A percentile compares a stretch with the other conserved stretches of the same genome.
phyloP scores from a whole-genome alignment of 2,888 invertebrate genomes.

The Vandiemenella viatica region DNA sequence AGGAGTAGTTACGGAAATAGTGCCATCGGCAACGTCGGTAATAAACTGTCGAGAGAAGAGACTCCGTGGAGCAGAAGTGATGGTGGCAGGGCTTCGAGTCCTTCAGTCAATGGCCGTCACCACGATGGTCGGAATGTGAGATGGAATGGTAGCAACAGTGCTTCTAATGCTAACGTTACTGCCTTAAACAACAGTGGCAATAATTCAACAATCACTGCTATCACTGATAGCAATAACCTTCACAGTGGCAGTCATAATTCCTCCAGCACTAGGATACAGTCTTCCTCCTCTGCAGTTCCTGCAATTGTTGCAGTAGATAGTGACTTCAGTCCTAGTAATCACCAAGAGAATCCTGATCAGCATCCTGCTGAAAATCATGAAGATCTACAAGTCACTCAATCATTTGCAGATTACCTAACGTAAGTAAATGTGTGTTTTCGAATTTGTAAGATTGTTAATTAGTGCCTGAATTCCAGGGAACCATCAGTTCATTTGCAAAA shows the following conservation, averaged over 20 bases:
- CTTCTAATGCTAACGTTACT: no score
- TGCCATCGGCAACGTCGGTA: neutral
- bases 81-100: no score
- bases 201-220: no score
- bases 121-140: conserved; percentile 12
- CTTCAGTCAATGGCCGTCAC: no score
- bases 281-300: no score
- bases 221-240: no score
- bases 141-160: conserved; percentile 12
- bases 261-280: no score
- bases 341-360: conserved; percentile 23
- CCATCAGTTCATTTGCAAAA: no score
- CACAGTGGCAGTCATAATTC: no score
- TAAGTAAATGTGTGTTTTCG: conserved; percentile 26
- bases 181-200: neutral
- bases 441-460: neutral
- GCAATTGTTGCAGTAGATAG: neutral
- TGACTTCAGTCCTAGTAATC: conserved; percentile 29
- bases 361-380: conserved; percentile 18
- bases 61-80: conserved; percentile 8
- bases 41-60: neutral
- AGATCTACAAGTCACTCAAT: conserved; percentile 19
- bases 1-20: neutral
- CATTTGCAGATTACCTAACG: conserved; percentile 37
- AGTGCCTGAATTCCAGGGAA: no score